phyloP scores from a whole-genome alignment of 2,888 invertebrate species.

The Papilio protenor region DNA sequence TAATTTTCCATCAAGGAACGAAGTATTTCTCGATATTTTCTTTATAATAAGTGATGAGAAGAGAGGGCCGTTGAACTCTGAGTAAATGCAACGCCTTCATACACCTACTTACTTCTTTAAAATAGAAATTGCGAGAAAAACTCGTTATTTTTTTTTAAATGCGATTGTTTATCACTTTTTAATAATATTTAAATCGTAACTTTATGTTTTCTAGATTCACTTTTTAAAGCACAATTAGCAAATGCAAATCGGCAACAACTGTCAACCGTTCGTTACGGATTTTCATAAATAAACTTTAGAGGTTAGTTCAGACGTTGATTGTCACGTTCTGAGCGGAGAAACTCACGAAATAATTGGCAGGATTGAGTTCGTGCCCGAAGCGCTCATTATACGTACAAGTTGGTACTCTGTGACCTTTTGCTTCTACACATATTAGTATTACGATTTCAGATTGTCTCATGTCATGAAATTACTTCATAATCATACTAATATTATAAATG shows the following conservation, averaged over 20 bases:
- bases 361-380: constrained; percentile 44
- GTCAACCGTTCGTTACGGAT: constrained; percentile 35
- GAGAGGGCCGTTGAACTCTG: not conserved
- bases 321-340: constrained; percentile 45
- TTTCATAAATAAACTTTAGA: constrained; percentile 43
- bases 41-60: not conserved
- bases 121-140: not conserved
- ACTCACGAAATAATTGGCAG: constrained; percentile 47
- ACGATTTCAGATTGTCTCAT: constrained; percentile 23
- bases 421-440: constrained; percentile 35
- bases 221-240: constrained; percentile 2
- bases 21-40: not conserved
- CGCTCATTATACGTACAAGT: constrained; percentile 44
- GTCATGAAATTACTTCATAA: not conserved
- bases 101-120: not conserved
- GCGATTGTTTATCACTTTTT: not conserved
- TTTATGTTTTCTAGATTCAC: not conserved
- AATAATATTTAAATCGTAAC: not conserved
- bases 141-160: not conserved
- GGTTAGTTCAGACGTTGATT: constrained; percentile 31
- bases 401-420: constrained; percentile 40
- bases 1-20: not conserved
- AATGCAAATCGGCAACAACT: not conserved
- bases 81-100: not conserved
- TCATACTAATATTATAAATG: not conserved